Evolutionary conservation across 2,797 vertebrate species (phyloP), one percentile per base, ranked within the genome.

Genomic region (Sebastes nivosus): DNA sequence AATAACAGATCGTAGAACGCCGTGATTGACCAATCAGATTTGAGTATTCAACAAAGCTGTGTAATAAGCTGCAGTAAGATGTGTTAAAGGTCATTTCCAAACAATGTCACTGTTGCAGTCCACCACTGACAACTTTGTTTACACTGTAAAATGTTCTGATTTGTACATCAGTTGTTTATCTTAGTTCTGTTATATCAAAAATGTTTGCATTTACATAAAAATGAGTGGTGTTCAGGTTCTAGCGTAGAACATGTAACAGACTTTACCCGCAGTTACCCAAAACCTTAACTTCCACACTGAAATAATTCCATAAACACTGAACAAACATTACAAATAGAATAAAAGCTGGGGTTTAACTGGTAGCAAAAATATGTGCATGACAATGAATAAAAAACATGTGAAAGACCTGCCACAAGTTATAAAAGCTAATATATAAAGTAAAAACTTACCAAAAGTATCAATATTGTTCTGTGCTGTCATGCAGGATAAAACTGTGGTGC

Each of bases 391-490:
- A 81, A 60, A 20, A 1, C 22, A 77, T 20, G 10, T 38, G 5
- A 52, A 69, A 32, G 29, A 57, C 67, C 73, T 76, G 71, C 57
- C 64, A 52, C 61, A 27, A 73, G 27, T 55, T 18, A 32, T 58
- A 82, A 89, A 90, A 86, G 65, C 59, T 52, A 67, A 72, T 70
- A 77, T 74, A 81, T 64, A 64, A 78, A 76, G 29, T 74, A 42
- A 55, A 84, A 80, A 36, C 16, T 36, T 27, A n/a, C 8, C 59
- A 65, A 59, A 70, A 7, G 27, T 57, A 25, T 59, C 50, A 69
- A 20, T 69, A 67, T 30, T 68, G 52, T 61, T 81, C 25, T 67
- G 72, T 79, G 80, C 67, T 1, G 8, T 58, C 80, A 86, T 85
- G 84, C 79, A 87, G 75, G 42, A 84, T 77, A 82, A 69, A 82